Conservation (phyloP, 2,113 vertebrate genomes). For the Cryptomyrus ogoouensis region DNA sequence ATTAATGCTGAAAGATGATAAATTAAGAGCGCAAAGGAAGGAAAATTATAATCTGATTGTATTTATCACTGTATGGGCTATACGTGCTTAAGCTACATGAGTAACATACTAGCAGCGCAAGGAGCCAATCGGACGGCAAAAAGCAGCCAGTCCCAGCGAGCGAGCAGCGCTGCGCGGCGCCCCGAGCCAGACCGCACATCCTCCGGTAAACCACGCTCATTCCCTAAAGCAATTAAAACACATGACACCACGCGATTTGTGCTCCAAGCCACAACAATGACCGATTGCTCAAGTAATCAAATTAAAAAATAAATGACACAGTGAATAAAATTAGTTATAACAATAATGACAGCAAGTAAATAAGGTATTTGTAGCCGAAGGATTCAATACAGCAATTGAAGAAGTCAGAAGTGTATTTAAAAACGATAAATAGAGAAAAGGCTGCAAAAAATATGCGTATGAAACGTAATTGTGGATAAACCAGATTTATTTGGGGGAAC, state of each 20-base stretch:
- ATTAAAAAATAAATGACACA: not conserved
- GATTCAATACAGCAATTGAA: not conserved
- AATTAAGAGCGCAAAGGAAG: constrained; percentile 3
- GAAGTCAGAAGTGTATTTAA: not conserved
- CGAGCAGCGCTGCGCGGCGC: not conserved
- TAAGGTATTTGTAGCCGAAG: not conserved
- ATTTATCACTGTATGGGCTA: constrained; percentile 15
- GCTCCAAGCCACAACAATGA: not conserved
- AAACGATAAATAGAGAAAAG: not conserved
- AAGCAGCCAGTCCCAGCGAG: not conserved
- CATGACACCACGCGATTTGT: not conserved
- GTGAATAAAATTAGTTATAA: not conserved
- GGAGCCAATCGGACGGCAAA: not conserved
- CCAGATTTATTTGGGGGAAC: not conserved
- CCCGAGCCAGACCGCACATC: not conserved
- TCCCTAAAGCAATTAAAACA: not conserved
- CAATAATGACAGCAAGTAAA: not conserved
- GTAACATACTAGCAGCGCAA: not conserved
- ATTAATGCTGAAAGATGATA: constrained; percentile 15
- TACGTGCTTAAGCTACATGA: constrained; percentile 8
- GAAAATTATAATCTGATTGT: constrained; percentile 16
- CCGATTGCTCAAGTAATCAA: not conserved
- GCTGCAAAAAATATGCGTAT: not conserved
- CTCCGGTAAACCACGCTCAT: too few species aligned
- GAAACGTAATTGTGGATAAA: not conserved